Evolutionary conservation across 1,140 invertebrate species (phyloP).

Genomic region (Drosophila ananassae): DNA sequence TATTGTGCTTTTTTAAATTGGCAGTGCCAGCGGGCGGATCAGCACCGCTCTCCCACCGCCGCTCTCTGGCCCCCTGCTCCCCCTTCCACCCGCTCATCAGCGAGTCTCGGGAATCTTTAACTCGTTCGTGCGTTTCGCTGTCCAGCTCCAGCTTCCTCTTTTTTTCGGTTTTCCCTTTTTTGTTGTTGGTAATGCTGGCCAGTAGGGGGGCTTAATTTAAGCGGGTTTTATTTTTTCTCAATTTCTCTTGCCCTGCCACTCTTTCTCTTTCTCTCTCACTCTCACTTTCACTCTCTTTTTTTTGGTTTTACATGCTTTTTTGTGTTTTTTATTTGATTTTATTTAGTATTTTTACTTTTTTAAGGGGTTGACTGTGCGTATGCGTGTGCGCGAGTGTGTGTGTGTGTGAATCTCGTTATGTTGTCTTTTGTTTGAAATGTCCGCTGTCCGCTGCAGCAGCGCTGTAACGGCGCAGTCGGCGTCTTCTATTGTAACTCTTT

Average conservation of each 20-base stretch:
- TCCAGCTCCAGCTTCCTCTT: conserved; percentile 44
- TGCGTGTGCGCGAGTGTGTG: conserved; percentile 24
- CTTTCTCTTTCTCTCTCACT: conserved; percentile 28
- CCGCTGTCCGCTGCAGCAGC: conserved; percentile 51
- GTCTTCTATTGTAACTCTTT: conserved; percentile 62
- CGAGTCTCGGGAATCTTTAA: conserved; percentile 21
- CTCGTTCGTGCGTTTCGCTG: conserved; percentile 71
- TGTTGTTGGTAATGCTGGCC: conserved; percentile 53
- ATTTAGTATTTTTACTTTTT: conserved; percentile 50
- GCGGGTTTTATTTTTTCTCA: conserved; percentile 81
- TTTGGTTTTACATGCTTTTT: conserved; percentile 54
- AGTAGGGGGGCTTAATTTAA: conserved; percentile 80
- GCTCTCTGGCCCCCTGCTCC: not conserved
- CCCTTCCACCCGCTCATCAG: conserved; percentile 7
- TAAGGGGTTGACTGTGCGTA: conserved; percentile 15
- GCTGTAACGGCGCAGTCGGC: conserved; percentile 46
- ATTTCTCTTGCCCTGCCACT: conserved; percentile 27
- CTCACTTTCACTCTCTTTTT: conserved; percentile 43
- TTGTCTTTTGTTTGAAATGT: conserved; percentile 79
- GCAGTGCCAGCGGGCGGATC: conserved; percentile 78
- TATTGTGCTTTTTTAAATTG: conserved; percentile 71
- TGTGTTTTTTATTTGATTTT: conserved; percentile 77
- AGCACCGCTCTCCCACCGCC: conserved; percentile 50
- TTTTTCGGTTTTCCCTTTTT: conserved; percentile 41
- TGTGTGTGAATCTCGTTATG: conserved; percentile 74